phyloP scores from a whole-genome alignment of 2,797 vertebrate species.

The Salarias fasciatus region DNA sequence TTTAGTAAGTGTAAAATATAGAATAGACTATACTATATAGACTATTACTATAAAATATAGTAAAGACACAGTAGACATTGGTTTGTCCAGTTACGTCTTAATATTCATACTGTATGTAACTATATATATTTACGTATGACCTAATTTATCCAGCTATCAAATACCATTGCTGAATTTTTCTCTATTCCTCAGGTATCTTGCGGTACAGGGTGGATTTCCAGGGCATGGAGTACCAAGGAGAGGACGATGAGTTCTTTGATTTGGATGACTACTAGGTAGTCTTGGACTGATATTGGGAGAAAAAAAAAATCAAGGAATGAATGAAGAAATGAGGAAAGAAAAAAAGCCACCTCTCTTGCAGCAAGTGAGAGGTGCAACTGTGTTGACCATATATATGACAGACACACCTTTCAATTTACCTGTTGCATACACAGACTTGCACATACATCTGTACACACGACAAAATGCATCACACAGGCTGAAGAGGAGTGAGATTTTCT shows the following conservation, averaged over 20 bases:
- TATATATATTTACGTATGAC: conserved; percentile 17
- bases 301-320: conserved; percentile 84
- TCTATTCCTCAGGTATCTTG: conserved; percentile 90
- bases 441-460: conserved; percentile 75
- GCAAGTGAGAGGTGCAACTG: conserved; percentile 79
- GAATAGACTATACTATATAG: too few relatives aligned
- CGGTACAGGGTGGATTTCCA: conserved; percentile 99
- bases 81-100: too few relatives aligned
- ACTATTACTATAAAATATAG: too few relatives aligned
- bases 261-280: conserved; percentile 99
- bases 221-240: conserved; percentile 99
- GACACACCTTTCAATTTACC: conserved; percentile 79
- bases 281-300: conserved; percentile 83
- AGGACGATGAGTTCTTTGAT: conserved; percentile 99
- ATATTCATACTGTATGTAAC: too few relatives aligned
- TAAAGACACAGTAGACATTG: too few relatives aligned
- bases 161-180: conserved; percentile 19
- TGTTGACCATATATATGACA: conserved; percentile 80
- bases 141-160: conserved; percentile 7
- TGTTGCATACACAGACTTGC: conserved; percentile 78
- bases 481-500: conserved; percentile 82
- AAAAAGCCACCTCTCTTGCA: conserved; percentile 85
- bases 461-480: conserved; percentile 73
- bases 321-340: conserved; percentile 82
- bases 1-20: too few relatives aligned